phyloP scores from a whole-genome alignment of 2,888 invertebrate species.

The Agonopterix heracliana region DNA sequence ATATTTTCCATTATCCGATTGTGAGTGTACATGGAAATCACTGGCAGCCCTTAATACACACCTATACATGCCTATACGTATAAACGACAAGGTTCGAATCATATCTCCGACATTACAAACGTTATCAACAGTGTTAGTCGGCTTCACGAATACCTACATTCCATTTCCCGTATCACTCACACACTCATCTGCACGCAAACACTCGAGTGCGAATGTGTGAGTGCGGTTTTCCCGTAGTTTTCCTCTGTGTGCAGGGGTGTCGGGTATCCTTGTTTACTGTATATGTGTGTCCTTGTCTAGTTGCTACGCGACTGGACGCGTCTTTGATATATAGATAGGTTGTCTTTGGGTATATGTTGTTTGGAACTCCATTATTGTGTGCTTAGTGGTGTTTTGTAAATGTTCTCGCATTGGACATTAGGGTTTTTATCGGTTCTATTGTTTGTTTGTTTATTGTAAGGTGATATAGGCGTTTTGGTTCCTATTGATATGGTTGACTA shows the following conservation, averaged over 20 bases:
- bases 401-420: constrained; percentile 26
- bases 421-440: constrained; percentile 15
- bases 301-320: constrained; percentile 26
- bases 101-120: constrained; percentile 39
- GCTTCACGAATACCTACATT: constrained; percentile 35
- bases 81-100: constrained; percentile 15
- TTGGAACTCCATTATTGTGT: constrained; percentile 56
- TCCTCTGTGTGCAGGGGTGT: constrained; percentile 7
- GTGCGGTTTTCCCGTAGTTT: constrained; percentile 24
- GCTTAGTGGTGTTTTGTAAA: constrained; percentile 47
- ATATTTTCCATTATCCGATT: constrained; percentile 40
- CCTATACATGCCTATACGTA: no score
- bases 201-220: constrained; percentile 22
- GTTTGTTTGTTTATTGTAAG: neutral
- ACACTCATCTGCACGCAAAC: constrained; percentile 9
- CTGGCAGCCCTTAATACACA: constrained; percentile 32
- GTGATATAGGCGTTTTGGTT: no score
- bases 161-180: constrained; percentile 24
- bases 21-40: constrained; percentile 35
- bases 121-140: constrained; percentile 32
- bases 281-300: constrained; percentile 21
- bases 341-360: constrained; percentile 26
- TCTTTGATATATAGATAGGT: constrained; percentile 34
- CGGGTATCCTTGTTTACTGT: constrained; percentile 11
- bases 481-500: no score